Evolutionary conservation across 1,140 invertebrate genomes (phyloP), one percentile per base, ranked within the genome.

Genomic region (Drosophila takahashii): DNA sequence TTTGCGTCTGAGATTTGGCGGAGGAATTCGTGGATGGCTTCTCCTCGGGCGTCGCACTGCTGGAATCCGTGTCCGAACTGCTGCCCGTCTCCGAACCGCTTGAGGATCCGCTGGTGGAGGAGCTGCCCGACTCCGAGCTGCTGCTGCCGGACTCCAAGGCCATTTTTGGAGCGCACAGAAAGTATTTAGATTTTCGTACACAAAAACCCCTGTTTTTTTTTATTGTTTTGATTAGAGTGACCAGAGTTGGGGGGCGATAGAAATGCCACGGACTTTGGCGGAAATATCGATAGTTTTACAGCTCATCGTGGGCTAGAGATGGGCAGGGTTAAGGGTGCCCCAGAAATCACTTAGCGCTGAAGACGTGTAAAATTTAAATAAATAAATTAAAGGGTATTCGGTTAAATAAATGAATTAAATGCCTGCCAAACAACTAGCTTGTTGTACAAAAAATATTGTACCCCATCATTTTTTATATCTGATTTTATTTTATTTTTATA

Each of bases 61-160:
- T 95, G n/a, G 95, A 95, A 45, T 94, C 95, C 0, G 95, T 95
- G 51, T 95, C 95, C 0, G 95, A 96, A 16, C 95, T 95, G 76
- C 81, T 87, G 42, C 81, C 89, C 1, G 81, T 81, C 36, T 92
- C 90, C 0, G 90, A 78, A 39, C 90, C 79, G 51, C 95, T 95
- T 73, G 94, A 95, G 27, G 81, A 86, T 2, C 81, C 81, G 48
- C 95, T 95, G 1, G 94, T 94, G 3, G 93, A 93, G 0, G 93
- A 93, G 18, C 95, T 95, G 53, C 94, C 95, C 18, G 95, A 66
- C 94, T 95, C 94, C n/a, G 94, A 94, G 11, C 94, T 34, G 51
- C 93, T 93, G 34, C 95, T 95, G 60, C 94, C 95, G 29, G 95
- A 95, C 27, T 75, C 61, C 59, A 75, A 27, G 39, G 60, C 59